Conservation (phyloP, 2,797 vertebrate genomes). For the Tangara arthus region DNA sequence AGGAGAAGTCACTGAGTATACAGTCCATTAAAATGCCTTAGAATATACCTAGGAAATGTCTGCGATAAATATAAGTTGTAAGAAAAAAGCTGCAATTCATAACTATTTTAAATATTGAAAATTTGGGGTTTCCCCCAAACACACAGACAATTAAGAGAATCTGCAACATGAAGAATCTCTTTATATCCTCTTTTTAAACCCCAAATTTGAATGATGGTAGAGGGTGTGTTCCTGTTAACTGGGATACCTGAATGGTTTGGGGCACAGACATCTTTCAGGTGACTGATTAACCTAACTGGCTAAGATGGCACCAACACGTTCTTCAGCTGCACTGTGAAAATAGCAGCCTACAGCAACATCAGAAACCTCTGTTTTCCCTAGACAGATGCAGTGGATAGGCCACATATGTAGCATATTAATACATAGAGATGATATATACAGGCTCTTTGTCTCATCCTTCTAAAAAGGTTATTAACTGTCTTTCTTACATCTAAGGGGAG, state of each 20-base stretch:
- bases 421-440: slow-evolving; percentile 7
- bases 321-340: not conserved
- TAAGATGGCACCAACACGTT: not conserved
- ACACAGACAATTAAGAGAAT: not conserved
- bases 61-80: not conserved
- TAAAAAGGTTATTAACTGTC: slow-evolving; percentile 51
- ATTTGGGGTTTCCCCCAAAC: rapidly evolving
- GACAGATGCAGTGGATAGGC: not conserved
- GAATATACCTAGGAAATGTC: not conserved
- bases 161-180: not conserved
- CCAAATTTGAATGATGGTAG: not conserved
- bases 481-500: slow-evolving; percentile 33
- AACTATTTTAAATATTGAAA: not conserved
- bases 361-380: slow-evolving; percentile 4
- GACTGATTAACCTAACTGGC: not conserved
- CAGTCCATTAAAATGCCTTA: not conserved
- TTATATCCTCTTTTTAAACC: not conserved
- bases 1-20: not conserved
- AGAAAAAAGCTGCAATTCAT: not conserved
- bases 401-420: slow-evolving; percentile 41
- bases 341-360: not conserved
- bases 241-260: not conserved
- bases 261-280: not conserved
- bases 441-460: slow-evolving; percentile 35
- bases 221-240: not conserved